These are phyloP conservation scores for Carollia perspicillata DNA, from an alignment of 2,113 vertebrate species.

Conservation along the genomic window DNA sequence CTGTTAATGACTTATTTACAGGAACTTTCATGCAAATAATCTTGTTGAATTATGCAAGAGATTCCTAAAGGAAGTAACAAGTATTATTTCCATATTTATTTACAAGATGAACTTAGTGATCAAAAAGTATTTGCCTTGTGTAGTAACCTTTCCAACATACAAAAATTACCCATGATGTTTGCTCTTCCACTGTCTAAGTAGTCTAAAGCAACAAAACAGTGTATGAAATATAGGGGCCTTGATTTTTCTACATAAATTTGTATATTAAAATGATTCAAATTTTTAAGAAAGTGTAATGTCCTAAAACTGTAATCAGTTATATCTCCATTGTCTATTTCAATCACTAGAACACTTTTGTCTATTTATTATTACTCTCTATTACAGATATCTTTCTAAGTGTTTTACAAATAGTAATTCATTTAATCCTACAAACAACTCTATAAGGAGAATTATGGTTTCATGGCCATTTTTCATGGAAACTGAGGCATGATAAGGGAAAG, in stretches of 20 bases:
- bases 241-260: not conserved
- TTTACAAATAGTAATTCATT: not conserved
- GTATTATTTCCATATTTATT: not conserved
- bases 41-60: not conserved
- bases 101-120: not conserved
- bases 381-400: not conserved
- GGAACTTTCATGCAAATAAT: not conserved
- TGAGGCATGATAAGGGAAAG: not conserved
- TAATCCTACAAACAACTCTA: not conserved
- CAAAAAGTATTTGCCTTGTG: not conserved
- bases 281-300: not conserved
- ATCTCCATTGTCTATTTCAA: not conserved
- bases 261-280: not conserved
- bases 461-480: not conserved
- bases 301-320: not conserved
- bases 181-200: not conserved
- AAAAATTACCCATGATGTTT: not conserved
- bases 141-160: not conserved
- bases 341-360: not conserved
- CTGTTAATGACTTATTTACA: not conserved
- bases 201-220: not conserved
- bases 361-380: not conserved
- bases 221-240: not conserved
- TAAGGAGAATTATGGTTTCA: not conserved
- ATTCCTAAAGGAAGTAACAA: not conserved